These are phyloP conservation scores for Cremastobaeus sp. DNA, from an alignment of 2,888 invertebrate genomes.

Conservation along the genomic window DNA sequence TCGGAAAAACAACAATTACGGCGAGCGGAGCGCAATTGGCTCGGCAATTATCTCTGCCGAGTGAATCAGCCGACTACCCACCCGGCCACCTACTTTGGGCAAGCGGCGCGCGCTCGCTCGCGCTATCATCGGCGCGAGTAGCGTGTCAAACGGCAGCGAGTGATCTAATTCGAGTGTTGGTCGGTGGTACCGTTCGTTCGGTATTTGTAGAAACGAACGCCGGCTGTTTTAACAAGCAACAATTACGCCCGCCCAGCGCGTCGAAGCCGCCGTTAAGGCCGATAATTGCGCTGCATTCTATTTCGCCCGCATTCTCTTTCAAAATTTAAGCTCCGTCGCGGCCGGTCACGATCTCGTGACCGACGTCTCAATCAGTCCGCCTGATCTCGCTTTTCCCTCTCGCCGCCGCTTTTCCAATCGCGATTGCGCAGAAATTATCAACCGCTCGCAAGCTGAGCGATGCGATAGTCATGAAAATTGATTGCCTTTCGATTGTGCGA, in stretches of 20 bases:
- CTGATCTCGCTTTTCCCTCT: not conserved
- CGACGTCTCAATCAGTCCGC: not conserved
- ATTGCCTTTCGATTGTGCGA: no score
- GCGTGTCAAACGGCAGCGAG: constrained; percentile 10
- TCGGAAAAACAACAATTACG: no score
- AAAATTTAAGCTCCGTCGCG: no score
- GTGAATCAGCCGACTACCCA: not conserved
- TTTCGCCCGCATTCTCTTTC: not conserved
- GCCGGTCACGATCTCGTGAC: constrained; percentile 20
- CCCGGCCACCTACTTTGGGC: constrained; percentile 2
- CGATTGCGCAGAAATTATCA: no score
- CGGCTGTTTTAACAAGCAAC: constrained; percentile 16
- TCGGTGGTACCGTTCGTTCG: constrained; percentile 26
- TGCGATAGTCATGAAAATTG: no score
- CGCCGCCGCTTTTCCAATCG: no score
- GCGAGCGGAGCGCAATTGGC: no score
- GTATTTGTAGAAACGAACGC: constrained; percentile 29
- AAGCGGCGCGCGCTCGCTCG: not conserved
- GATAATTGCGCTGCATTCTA: not conserved
- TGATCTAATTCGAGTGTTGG: constrained; percentile 19
- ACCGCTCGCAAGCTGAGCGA: no score
- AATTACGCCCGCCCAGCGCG: constrained; percentile 1
- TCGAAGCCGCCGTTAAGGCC: not conserved
- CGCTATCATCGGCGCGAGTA: constrained; percentile 5
- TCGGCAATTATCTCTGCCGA: not conserved